Percentiles rank a stretch among this genome's conserved stretches.
Evolutionary conservation across 2,113 vertebrate genomes (phyloP).

Genomic region (Hemicordylus capensis): DNA sequence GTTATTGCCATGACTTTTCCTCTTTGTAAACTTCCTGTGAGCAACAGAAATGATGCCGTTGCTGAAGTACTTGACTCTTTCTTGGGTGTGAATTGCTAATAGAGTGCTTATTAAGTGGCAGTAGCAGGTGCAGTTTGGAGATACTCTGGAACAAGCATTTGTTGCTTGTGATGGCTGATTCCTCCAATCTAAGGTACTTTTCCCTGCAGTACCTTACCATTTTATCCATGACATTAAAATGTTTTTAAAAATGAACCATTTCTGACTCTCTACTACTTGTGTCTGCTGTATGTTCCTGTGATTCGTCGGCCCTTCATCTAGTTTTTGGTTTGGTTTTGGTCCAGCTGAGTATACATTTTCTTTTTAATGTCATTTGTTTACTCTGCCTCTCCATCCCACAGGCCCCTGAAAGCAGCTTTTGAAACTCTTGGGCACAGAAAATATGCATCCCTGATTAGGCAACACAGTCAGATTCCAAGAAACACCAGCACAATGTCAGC

Average conservation of each 20-base stretch:
- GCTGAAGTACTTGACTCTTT: not conserved
- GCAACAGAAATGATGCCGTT: not conserved
- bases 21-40: accelerated
- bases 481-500: not conserved
- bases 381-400: not conserved
- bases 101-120: not conserved
- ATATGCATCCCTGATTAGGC: not conserved
- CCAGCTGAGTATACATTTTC: not conserved
- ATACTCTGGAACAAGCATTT: not conserved
- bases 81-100: not conserved
- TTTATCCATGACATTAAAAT: not conserved
- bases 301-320: no score
- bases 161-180: accelerated
- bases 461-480: not conserved
- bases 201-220: not conserved
- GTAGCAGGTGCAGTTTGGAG: not conserved
- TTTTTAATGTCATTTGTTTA: no score
- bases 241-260: not conserved
- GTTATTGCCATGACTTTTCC: not conserved
- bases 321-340: no score
- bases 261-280: not conserved
- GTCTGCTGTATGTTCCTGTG: not conserved
- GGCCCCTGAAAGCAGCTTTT: no score
- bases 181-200: not conserved
- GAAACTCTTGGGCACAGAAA: not conserved